A percentile compares a stretch with the other conserved stretches of the same genome.
phyloP scores from a whole-genome alignment of 2,113 vertebrate genomes.

The Chloropsis cyanopogon region DNA sequence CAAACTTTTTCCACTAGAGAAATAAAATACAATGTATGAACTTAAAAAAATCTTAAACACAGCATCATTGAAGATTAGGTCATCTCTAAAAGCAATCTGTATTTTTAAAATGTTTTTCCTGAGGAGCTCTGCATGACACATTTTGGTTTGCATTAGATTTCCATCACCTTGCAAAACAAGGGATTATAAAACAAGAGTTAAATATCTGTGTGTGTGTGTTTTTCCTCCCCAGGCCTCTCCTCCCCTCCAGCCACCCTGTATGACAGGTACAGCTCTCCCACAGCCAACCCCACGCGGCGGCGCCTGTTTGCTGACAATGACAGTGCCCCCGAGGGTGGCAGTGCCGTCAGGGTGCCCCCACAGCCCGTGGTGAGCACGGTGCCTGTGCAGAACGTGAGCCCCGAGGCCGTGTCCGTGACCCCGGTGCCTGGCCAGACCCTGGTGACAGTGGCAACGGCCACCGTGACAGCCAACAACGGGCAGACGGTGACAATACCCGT shows the following conservation, averaged over 20 bases:
- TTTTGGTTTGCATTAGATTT: not conserved
- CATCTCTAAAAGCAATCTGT: not conserved
- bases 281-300: constrained; percentile 71
- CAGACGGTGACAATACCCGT: constrained; percentile 84
- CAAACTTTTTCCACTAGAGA: not conserved
- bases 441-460: constrained; percentile 87
- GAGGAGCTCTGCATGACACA: not conserved
- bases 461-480: constrained; percentile 83
- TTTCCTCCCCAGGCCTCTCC: constrained; percentile 26
- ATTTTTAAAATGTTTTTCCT: not conserved
- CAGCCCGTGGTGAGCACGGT: constrained; percentile 71
- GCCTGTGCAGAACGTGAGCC: constrained; percentile 67
- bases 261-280: constrained; percentile 85
- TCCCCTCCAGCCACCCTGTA: constrained; percentile 72
- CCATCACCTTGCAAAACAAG: not conserved
- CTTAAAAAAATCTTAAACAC: not conserved
- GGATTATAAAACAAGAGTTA: not conserved
- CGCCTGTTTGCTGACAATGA: constrained; percentile 75
- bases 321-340: constrained; percentile 24
- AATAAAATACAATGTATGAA: not conserved
- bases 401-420: constrained; percentile 72
- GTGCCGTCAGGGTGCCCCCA: constrained; percentile 47
- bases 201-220: fast-evolving
- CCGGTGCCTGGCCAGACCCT: constrained; percentile 85
- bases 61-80: not conserved